Evolutionary conservation across 2,113 vertebrate genomes (phyloP), one percentile per base, ranked within the genome.

Genomic region (Pao palembangensis): DNA sequence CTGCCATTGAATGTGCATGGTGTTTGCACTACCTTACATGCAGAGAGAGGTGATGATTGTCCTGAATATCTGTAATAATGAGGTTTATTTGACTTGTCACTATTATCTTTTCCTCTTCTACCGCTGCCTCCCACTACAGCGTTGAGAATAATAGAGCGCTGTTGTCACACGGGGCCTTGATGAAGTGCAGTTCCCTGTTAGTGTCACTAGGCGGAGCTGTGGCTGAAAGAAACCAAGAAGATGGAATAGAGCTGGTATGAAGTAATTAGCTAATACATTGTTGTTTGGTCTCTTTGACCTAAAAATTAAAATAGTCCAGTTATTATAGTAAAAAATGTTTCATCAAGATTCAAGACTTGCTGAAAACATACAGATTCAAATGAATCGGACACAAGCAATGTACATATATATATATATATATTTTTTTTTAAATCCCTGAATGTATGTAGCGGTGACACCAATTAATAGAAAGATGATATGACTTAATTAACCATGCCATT

Each of bases 21-120:
- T 96, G 95, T 74, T 91, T 99, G 62, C 95, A 99, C 87, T 98
- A 96, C 83, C 89, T 98, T 52, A 51, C 91, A 49, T 93, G 93
- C 85, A 93, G 94, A 96, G 88, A 76, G 71, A 19, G 25, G 25
- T 19, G 31, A 38, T 7, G n/a, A 11, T n/a, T 8, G 10, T 52
- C 23, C 31, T 8, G n/a, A 8, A 48, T 51, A 3, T 23, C 17
- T 64, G 51, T n/a, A 14, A 17, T 15, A 52, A 25, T 25, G 49
- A 20, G 15, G 15, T 43, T 28, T 2, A 19, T 21, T 42, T 15
- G 4, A 51, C 0, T 16, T 1, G 7, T 48, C 1, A 34, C 53
- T 11, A 0, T 18, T 25, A 12, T 34, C 34, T 3, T 15, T 46
- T 0, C 23, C 2, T 43, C 18, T n/a, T 63, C 13, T 73, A 5